Conservation (phyloP, 2,797 vertebrate species). For the Argentina silus region DNA sequence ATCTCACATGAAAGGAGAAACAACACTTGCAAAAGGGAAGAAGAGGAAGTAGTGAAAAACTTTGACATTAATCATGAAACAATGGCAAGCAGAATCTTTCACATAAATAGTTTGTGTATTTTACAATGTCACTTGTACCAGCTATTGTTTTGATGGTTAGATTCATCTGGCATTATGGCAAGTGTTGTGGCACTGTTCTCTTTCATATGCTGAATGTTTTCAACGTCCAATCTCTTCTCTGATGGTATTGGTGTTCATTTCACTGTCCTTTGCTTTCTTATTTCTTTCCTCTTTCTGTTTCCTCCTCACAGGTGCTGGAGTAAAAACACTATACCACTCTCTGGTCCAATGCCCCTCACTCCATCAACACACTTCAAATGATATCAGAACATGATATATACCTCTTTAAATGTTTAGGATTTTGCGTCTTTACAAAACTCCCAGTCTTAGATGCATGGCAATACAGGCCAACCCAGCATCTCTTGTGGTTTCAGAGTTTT, state of each 20-base stretch:
- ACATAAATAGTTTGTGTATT: neutral
- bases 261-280: neutral
- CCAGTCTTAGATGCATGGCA: neutral
- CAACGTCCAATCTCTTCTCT: neutral
- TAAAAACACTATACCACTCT: neutral
- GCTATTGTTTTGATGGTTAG: neutral
- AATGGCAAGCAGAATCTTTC: neutral
- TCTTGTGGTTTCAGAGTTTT: constrained; percentile 55
- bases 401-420: neutral
- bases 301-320: neutral
- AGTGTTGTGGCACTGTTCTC: neutral
- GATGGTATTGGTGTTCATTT: neutral
- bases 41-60: constrained; percentile 30
- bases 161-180: neutral
- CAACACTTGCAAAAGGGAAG: constrained; percentile 31
- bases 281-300: constrained; percentile 2
- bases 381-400: neutral
- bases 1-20: constrained; percentile 50
- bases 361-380: neutral
- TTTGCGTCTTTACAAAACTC: too few relatives aligned
- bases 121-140: neutral
- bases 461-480: constrained; percentile 13
- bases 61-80: constrained; percentile 19
- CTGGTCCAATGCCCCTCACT: too few relatives aligned
- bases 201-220: neutral